Evolutionary conservation across 2,113 vertebrate species (phyloP).

Genomic region (Bolborhynchus lineola): DNA sequence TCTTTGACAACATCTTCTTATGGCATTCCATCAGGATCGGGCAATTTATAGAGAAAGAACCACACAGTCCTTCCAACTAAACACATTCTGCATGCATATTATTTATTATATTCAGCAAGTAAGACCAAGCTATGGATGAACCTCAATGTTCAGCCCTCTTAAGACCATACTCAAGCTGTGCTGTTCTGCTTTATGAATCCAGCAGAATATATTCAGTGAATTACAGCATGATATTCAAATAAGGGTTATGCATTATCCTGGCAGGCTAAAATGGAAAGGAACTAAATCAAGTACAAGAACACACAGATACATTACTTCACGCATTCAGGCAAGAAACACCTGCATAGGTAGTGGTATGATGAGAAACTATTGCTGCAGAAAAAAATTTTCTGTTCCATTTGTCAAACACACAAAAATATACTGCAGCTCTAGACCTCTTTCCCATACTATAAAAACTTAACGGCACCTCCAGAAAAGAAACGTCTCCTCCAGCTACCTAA

Average conservation of each 20-base stretch:
- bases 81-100: neutral
- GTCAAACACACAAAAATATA: conserved; percentile 17
- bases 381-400: neutral
- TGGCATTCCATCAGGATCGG: neutral
- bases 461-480: neutral
- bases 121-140: neutral
- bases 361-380: neutral
- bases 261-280: neutral
- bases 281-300: neutral
- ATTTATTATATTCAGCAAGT: neutral
- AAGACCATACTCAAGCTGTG: neutral
- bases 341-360: neutral
- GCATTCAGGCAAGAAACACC: neutral
- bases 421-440: neutral
- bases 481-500: neutral
- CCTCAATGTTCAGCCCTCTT: neutral
- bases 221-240: neutral
- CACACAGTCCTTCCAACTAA: neutral
- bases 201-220: neutral
- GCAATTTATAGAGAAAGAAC: neutral
- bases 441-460: neutral
- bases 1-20: neutral
- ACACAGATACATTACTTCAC: neutral
- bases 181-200: neutral
- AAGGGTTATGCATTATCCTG: neutral